Evolutionary conservation across 2,797 vertebrate species (phyloP).

Genomic region (Darevskia nairensis): DNA sequence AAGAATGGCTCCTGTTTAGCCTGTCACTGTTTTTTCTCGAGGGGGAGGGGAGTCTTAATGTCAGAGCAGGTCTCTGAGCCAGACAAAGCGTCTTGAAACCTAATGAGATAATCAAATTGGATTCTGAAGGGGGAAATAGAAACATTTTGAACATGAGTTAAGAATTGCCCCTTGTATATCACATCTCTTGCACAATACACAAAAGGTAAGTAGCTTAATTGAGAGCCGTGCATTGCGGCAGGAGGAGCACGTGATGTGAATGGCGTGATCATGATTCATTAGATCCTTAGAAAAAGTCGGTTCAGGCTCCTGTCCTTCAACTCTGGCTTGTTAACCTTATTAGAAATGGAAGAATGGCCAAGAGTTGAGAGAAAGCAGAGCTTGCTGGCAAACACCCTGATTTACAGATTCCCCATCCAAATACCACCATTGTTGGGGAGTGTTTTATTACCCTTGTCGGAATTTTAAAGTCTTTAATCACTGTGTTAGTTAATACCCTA

Average conservation of each 20-base stretch:
- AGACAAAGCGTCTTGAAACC: slow-evolving; percentile 40
- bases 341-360: slow-evolving; percentile 53
- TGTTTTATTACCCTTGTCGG: slow-evolving; percentile 51
- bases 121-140: slow-evolving; percentile 54
- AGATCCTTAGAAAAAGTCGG: slow-evolving; percentile 57
- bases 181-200: slow-evolving; percentile 31
- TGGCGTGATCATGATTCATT: slow-evolving; percentile 63
- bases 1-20: slow-evolving; percentile 46
- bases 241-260: slow-evolving; percentile 39
- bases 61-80: slow-evolving; percentile 45
- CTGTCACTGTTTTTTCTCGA: slow-evolving; percentile 22
- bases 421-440: slow-evolving; percentile 37
- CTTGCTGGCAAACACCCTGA: slow-evolving; percentile 51
- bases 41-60: slow-evolving; percentile 36
- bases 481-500: slow-evolving; percentile 61
- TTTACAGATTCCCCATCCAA: slow-evolving; percentile 52
- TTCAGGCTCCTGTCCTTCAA: slow-evolving; percentile 46
- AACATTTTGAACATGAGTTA: slow-evolving; percentile 40
- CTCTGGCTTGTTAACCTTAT: slow-evolving; percentile 60
- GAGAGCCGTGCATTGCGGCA: slow-evolving; percentile 23
- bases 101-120: slow-evolving; percentile 50
- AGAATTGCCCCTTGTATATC: slow-evolving; percentile 41
- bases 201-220: slow-evolving; percentile 53
- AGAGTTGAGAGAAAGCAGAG: slow-evolving; percentile 64
- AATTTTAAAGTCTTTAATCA: slow-evolving; percentile 62